Conservation (phyloP, 2,888 invertebrate genomes). For the Athalia circularis region DNA sequence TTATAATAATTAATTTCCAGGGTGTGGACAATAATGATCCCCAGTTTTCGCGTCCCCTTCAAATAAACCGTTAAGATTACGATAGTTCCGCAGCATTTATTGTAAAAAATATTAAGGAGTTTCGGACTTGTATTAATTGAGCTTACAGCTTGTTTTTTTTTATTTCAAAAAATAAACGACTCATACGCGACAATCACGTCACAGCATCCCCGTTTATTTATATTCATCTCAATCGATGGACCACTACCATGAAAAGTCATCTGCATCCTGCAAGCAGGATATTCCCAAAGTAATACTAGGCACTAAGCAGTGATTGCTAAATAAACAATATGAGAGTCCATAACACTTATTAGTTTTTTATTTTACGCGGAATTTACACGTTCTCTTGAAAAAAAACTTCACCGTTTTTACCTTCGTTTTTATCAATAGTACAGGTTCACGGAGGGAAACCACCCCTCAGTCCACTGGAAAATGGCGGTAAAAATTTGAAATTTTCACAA, state of each 20-base stretch:
- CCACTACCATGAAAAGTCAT: conserved; percentile 4
- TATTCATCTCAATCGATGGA: conserved; percentile 23
- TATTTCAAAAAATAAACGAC: not conserved
- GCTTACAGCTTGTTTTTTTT: not conserved
- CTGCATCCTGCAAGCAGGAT: not conserved
- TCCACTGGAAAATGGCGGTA: conserved; percentile 25
- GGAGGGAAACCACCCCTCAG: conserved; percentile 29
- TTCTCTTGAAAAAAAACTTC: conserved; percentile 3
- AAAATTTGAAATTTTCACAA: conserved; percentile 7
- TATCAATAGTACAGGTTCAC: conserved; percentile 27
- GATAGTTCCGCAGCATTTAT: not conserved
- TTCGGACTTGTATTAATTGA: not conserved
- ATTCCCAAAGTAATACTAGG: not conserved
- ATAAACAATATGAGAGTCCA: not conserved
- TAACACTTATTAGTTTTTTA: not conserved
- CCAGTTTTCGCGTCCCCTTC: not conserved
- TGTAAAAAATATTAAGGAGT: too few relatives aligned
- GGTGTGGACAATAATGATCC: conserved; percentile 35
- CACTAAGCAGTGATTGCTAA: not conserved
- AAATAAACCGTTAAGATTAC: not conserved
- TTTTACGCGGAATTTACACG: conserved; percentile 10
- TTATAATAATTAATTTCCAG: conserved; percentile 6
- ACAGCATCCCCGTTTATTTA: conserved; percentile 37
- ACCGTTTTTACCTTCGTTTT: conserved; percentile 21
- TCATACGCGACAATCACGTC: conserved; percentile 7